A percentile compares a stretch with the other conserved stretches of the same genome.
Evolutionary conservation across 2,113 vertebrate genomes (phyloP).

Genomic region (Ophiodon elongatus): DNA sequence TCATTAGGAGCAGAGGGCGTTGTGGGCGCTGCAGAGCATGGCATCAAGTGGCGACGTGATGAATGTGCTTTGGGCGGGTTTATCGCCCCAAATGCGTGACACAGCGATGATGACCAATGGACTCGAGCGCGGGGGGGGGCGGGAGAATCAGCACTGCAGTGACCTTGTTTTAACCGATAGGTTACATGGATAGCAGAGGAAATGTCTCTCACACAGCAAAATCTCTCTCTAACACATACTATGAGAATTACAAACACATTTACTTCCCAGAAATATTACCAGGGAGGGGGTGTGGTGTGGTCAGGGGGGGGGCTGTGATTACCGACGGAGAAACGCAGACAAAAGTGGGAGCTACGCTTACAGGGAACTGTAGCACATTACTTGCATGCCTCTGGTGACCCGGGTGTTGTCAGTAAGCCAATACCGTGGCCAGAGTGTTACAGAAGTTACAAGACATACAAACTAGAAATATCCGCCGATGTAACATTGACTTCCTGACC

Average conservation of each 20-base stretch:
- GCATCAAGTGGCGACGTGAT: constrained; percentile 71
- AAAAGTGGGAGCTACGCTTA: neutral
- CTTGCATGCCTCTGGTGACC: constrained; percentile 8
- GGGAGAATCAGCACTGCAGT: constrained; percentile 36
- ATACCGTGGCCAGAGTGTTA: constrained; percentile 15
- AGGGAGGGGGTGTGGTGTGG: too few relatives aligned
- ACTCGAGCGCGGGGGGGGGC: constrained; percentile 42
- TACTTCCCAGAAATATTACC: neutral
- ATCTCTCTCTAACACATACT: neutral
- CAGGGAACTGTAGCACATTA: neutral
- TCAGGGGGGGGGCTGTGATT: too few relatives aligned
- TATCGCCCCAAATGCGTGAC: constrained; percentile 55
- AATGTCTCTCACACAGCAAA: constrained; percentile 17
- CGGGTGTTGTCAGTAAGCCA: constrained; percentile 16
- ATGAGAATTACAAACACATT: neutral
- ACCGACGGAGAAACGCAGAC: too few relatives aligned
- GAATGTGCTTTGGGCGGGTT: constrained; percentile 70
- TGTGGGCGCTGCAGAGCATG: constrained; percentile 37
- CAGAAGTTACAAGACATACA: constrained; percentile 24
- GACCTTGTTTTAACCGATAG: constrained; percentile 74
- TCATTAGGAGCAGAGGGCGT: constrained; percentile 65
- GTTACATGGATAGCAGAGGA: constrained; percentile 32
- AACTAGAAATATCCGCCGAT: constrained; percentile 45
- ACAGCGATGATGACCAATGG: constrained; percentile 73
- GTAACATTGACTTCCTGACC: constrained; percentile 56